phyloP scores from a whole-genome alignment of 2,888 invertebrate species.

The Sisyra nigra region DNA sequence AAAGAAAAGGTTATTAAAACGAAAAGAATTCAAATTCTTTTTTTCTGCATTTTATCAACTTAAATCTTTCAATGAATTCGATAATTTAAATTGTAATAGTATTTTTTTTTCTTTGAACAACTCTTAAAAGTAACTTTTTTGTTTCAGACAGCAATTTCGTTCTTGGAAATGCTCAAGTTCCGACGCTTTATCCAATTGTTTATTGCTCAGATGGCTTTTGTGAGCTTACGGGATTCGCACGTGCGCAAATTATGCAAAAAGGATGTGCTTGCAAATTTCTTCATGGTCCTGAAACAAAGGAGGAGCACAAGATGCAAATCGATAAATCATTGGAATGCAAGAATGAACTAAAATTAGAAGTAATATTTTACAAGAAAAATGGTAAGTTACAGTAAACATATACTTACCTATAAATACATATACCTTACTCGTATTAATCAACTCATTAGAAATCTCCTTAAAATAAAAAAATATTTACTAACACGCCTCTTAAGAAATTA shows the following conservation, averaged over 20 bases:
- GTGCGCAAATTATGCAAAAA: conserved; percentile 94
- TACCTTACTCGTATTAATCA: too few relatives aligned
- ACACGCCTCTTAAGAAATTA: too few relatives aligned
- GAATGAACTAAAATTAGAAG: conserved; percentile 83
- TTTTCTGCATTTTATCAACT: too few relatives aligned
- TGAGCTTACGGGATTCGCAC: conserved; percentile 83
- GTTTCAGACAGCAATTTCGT: conserved; percentile 89
- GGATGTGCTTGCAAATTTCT: conserved; percentile 91
- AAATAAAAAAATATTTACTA: too few relatives aligned
- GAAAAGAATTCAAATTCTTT: too few relatives aligned
- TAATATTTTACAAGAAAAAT: conserved; percentile 88
- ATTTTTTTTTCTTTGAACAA: not conserved
- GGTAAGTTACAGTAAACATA: conserved; percentile 40
- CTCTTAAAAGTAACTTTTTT: not conserved
- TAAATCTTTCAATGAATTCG: not conserved
- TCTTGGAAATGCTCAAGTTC: conserved; percentile 87
- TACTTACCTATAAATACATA: too few relatives aligned
- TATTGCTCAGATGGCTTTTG: conserved; percentile 95
- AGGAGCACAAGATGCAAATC: conserved; percentile 77
- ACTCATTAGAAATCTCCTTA: too few relatives aligned
- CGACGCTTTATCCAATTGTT: conserved; percentile 75
- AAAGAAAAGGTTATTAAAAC: too few relatives aligned
- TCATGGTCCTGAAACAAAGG: conserved; percentile 79
- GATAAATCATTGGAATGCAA: conserved; percentile 80
- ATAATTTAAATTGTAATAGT: not conserved